Base-by-base conservation (phyloP, 2,113 vertebrate genomes). In the Passer domesticus region DNA sequence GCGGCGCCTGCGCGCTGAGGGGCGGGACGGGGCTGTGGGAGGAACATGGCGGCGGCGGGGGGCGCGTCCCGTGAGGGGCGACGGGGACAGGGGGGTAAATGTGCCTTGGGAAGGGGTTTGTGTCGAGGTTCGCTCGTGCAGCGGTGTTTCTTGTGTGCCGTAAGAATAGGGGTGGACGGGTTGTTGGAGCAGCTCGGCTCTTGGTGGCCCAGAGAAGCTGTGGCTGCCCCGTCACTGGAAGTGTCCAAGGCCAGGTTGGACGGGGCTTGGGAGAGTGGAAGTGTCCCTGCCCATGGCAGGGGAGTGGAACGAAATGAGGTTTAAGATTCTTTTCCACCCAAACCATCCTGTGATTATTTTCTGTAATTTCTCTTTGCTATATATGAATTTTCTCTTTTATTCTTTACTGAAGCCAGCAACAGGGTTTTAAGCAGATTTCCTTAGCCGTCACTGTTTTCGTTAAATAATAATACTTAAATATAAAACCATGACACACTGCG, bases 21-120 rank as follows among this genome's bases (percentile, higher is more conserved):
- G 35, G 17, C 1, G 16, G 18, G 10, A 2, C 7, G 33, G n/a
- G 9, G 41, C 2, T 18, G 3, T 4, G 9, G 15, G 11, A 6
- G 47, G 6, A 30, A 4, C 1, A 76, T 76, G 80, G 79, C 24
- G 62, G 84, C 11, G 37, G 31, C 1, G 2, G 35, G n/a, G 2
- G 14, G 0, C 1, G 31, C 19, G 24, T 2, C 0, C 5, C 0
- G 24, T 10, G 30, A 3, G 4, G 20, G 15, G 9, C 3, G 1
- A 2, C 1, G 4, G 13, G 20, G 20, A 1, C 8, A 0, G 22
- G 0, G 7, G 4, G 12, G 5, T n/a, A 5, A 41, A 35, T 7
- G 18, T 13, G 12, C 0, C 2, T 7, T 0, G 10, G 6, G 35
- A 24, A 17, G 1, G 33, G 1, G 1, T 7, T 9, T 2, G 3